A percentile compares a stretch with the other conserved stretches of the same genome.
These are phyloP conservation scores for Scopus umbretta DNA, from an alignment of 2,113 vertebrate species.

Conservation along the genomic window DNA sequence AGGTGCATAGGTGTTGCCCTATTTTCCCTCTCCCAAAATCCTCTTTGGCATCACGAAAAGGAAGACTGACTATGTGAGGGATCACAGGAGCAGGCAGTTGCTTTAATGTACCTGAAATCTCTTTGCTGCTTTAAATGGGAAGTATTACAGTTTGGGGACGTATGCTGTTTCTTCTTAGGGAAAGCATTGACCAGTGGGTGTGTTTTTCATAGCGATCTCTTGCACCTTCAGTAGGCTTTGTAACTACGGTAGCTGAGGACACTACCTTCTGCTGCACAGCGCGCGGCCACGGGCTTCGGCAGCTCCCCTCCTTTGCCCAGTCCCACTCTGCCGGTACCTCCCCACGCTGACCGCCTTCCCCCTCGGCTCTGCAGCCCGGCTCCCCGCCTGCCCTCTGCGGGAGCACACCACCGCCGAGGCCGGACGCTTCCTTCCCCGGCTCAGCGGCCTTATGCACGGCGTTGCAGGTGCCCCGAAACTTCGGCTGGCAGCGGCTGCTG, in stretches of 20 bases:
- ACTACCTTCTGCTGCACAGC: background rate
- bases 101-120: fast-evolving
- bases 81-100: background rate
- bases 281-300: fast-evolving
- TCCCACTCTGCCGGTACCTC: background rate
- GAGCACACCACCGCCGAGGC: background rate
- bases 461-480: fast-evolving
- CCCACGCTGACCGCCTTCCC: background rate
- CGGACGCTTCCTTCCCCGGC: fast-evolving
- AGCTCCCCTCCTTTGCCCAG: background rate
- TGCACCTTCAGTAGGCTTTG: background rate
- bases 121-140: background rate
- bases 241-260: too few relatives aligned
- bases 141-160: background rate
- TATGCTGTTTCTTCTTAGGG: background rate
- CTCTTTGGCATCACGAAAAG: background rate
- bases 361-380: background rate
- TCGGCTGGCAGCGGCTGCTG: background rate
- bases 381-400: background rate
- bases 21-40: background rate
- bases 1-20: background rate
- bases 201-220: background rate
- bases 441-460: too few relatives aligned
- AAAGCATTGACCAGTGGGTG: background rate
- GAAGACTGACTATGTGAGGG: background rate